Conservation (phyloP, 2,113 vertebrate species). For the Petroica traversi region DNA sequence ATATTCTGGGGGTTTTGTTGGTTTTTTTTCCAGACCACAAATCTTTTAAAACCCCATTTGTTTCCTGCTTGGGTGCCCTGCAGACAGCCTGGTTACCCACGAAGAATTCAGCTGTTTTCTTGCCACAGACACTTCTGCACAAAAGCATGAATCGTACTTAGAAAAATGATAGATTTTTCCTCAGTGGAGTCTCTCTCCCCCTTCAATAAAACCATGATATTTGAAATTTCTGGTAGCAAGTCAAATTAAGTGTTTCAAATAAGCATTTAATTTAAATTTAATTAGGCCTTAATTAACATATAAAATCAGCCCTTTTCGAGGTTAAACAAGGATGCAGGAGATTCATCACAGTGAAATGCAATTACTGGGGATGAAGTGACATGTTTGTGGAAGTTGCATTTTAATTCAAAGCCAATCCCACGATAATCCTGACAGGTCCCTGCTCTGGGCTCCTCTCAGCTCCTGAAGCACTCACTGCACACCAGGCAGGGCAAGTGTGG, state of each 20-base stretch:
- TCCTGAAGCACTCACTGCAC: neutral
- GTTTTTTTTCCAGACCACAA: neutral
- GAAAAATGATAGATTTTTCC: slow-evolving; percentile 20
- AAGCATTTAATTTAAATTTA: slow-evolving; percentile 77
- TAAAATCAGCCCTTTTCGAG: slow-evolving; percentile 73
- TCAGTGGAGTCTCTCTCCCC: neutral
- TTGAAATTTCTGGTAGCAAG: slow-evolving; percentile 66
- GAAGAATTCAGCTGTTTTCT: slow-evolving; percentile 22
- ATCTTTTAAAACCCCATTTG: neutral
- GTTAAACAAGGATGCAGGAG: slow-evolving; percentile 64
- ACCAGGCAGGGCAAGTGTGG: neutral
- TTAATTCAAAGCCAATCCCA: slow-evolving; percentile 23
- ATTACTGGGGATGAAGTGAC: slow-evolving; percentile 69
- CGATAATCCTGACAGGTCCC: neutral
- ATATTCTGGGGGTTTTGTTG: neutral
- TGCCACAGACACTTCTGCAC: neutral
- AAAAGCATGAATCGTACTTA: slow-evolving; percentile 34
- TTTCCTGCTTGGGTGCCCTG: neutral
- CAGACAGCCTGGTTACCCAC: neutral
- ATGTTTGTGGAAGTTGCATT: slow-evolving; percentile 30
- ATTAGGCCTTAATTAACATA: slow-evolving; percentile 79
- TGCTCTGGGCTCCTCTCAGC: slow-evolving; percentile 2
- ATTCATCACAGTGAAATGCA: slow-evolving; percentile 73
- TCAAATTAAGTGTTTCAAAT: slow-evolving; percentile 76
- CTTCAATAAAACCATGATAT: slow-evolving; percentile 55